Conservation (phyloP, 1,140 invertebrate species). For the Caenorhabditis tropicalis region DNA sequence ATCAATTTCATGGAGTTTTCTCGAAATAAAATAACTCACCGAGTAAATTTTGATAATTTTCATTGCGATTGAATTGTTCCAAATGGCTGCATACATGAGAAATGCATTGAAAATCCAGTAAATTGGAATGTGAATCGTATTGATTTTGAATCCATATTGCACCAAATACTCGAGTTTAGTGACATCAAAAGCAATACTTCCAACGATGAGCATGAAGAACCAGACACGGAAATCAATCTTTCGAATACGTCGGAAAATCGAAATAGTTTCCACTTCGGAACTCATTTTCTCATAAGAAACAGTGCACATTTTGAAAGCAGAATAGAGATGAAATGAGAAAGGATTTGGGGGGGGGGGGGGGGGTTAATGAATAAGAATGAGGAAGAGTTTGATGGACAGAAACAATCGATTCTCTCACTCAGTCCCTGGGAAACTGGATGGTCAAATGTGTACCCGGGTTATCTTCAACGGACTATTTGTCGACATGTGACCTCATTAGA, state of each 20-base stretch:
- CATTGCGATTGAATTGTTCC: background rate
- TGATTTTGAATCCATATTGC: slow-evolving; percentile 18
- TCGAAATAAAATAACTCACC: background rate
- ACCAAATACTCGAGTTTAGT: slow-evolving; percentile 31
- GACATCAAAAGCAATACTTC: slow-evolving; percentile 24
- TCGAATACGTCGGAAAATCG: background rate
- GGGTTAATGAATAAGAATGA: background rate
- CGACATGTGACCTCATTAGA: background rate
- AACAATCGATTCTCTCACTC: background rate
- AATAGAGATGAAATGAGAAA: background rate
- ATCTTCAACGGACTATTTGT: background rate
- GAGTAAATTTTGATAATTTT: background rate
- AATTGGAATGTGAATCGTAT: slow-evolving; percentile 14
- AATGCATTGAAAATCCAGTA: slow-evolving; percentile 9
- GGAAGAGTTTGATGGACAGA: background rate
- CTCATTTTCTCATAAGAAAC: slow-evolving; percentile 2
- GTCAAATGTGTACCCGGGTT: slow-evolving; percentile 10
- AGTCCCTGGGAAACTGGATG: background rate
- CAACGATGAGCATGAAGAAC: slow-evolving; percentile 22
- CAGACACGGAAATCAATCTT: slow-evolving; percentile 15
- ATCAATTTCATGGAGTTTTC: background rate
- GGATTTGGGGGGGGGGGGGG: background rate
- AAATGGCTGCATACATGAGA: background rate
- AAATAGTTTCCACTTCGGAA: background rate
- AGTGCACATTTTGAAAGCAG: background rate